Conservation (phyloP, 2,113 vertebrate genomes). For the Pseudorasbora parva region DNA sequence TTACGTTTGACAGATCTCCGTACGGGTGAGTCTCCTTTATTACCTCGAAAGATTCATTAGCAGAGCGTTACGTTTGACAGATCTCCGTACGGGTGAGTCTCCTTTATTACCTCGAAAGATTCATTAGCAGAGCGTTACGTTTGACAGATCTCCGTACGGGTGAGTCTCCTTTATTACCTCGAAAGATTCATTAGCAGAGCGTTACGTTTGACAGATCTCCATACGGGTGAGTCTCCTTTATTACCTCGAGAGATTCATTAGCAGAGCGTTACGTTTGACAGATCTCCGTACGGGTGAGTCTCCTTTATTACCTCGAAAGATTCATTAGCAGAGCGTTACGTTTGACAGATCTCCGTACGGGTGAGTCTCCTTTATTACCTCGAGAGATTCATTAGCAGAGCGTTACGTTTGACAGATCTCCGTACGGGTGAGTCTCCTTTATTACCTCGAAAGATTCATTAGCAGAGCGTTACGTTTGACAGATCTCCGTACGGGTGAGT, state of each 20-base stretch:
- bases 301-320: no score
- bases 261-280: slow-evolving; percentile 61
- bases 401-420: slow-evolving; percentile 74
- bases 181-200: no score
- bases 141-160: slow-evolving; percentile 84
- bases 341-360: slow-evolving; percentile 82
- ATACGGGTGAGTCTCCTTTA: slow-evolving; percentile 78
- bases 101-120: no score
- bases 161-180: slow-evolving; percentile 61
- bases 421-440: slow-evolving; percentile 78
- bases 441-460: no score
- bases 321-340: no score
- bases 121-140: not conserved
- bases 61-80: slow-evolving; percentile 61
- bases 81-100: slow-evolving; percentile 84
- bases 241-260: no score
- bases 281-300: slow-evolving; percentile 84
- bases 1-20: slow-evolving; percentile 74
- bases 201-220: slow-evolving; percentile 74
- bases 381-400: no score
- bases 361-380: slow-evolving; percentile 68
- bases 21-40: slow-evolving; percentile 78
- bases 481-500: slow-evolving; percentile 85
- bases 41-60: no score
- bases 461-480: slow-evolving; percentile 55